Evolutionary conservation across 2,888 invertebrate species (phyloP), one percentile per base, ranked within the genome.

Genomic region (Alloscopus bannaensis): DNA sequence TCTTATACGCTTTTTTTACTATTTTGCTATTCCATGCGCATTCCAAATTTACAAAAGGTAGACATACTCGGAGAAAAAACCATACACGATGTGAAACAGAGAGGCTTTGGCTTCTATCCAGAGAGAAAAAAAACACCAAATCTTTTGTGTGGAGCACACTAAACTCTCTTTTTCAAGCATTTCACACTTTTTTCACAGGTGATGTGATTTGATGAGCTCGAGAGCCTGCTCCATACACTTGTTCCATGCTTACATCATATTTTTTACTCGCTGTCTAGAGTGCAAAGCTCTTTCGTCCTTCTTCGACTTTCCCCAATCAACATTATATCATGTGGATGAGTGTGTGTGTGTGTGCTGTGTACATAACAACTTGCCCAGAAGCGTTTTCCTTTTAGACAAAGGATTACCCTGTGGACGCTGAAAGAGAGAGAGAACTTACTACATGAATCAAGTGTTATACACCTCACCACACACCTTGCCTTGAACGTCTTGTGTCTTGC

Each of bases 241-340:
- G 57, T n/a, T 57, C 59, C 28, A 57, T 29, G 57, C 57, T 55
- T 47, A 40, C 13, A 31, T 42, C 42, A 24, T 29, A 42, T 62
- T 24, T 62, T 13, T n/a, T 36, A 4, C 62, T 22, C 3, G 18
- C 70, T n/a, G n/a, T n/a, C n/a, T n/a, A 65, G 71, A 79, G 79
- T 79, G 79, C 79, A 79, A 79, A 79, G 79, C 79, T 79, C 72
- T 79, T 72, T 79, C 79, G 79, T 79, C 72, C 79, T 79, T 79
- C 79, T 79, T 72, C 79, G 79, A 72, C 72, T 79, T 79, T 79
- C 79, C 72, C 79, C 79, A 79, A 72, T 79, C 79, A 72, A 65
- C 40, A 62, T 36, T 18, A 59, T 31, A 18, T 31, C 60, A 68
- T 65, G 62, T 50, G 62, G 59, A 59, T 72, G 65, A 16, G 13